Base-by-base conservation (phyloP, 1,140 invertebrate species). In the Phthorimaea operculella region DNA sequence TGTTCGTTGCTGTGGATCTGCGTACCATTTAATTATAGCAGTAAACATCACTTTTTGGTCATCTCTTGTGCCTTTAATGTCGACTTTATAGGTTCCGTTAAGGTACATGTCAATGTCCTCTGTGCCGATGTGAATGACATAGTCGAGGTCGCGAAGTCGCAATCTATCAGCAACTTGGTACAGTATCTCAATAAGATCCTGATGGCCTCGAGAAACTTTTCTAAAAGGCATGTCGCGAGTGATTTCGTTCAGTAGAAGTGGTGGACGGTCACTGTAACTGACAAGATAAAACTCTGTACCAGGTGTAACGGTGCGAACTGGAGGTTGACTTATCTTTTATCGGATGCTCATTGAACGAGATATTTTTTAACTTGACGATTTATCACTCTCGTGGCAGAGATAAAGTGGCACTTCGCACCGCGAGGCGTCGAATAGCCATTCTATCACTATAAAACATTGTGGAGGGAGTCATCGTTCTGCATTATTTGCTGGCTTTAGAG, bases 1-100 rank as follows among this genome's bases (percentile, higher is more conserved):
- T 18, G 48, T 52, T 5, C 76, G 67, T 39, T 68, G 63, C 51
- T 57, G 58, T 51, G 58, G 55, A 48, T 72, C 68, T 34, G 60
- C 54, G 58, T 74, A 70, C 67, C 76, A 74, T 58, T 77, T 81
- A 54, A 81, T 58, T n/a, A 74, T 16, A n/a, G 72, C 51, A 21
- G 47, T 55, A 45, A 60, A 63, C 39, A 58, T 71, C 49, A 81
- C 60, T 57, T 62, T 71, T 45, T 62, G 55, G 12, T 67, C 66
- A 56, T 72, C 60, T 58, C 58, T 60, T 0, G 33, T 33, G 34
- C 78, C 76, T 60, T 49, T 71, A 15, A 77, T 60, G 39, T 53
- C 39, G 4, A 81, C 73, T 63, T 66, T 68, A 44, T 72, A 66
- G n/a, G 66, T 50, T 11, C 70, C 73, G 53, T 58, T 57, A 11